These are phyloP conservation scores for Idaea aversata DNA, from an alignment of 2,888 invertebrate genomes.

Conservation along the genomic window DNA sequence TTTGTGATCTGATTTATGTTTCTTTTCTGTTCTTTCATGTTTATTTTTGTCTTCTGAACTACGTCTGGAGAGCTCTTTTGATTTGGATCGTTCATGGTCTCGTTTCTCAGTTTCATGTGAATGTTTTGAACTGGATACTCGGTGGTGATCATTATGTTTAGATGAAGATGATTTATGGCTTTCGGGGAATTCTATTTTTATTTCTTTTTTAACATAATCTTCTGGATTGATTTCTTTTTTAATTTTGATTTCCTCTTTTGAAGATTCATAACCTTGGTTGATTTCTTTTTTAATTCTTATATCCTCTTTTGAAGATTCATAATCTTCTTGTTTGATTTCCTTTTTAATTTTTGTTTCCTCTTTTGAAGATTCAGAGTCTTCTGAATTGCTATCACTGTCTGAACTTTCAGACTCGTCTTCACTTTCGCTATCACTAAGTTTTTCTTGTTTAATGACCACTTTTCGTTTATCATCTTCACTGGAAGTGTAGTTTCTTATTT, in stretches of 20 bases:
- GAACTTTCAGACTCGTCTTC: constrained; percentile 47
- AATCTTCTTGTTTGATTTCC: constrained; percentile 51
- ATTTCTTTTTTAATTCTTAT: constrained; percentile 44
- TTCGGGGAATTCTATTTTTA: constrained; percentile 46
- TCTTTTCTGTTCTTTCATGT: constrained; percentile 46
- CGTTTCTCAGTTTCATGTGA: constrained; percentile 39
- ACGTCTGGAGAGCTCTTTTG: constrained; percentile 36
- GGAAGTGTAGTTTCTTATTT: constrained; percentile 50
- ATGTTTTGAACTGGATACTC: constrained; percentile 43
- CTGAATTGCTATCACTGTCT: constrained; percentile 50
- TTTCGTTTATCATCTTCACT: constrained; percentile 51
- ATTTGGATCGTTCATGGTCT: constrained; percentile 42
- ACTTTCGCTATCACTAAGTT: constrained; percentile 40
- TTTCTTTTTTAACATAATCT: constrained; percentile 38
- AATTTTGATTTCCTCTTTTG: constrained; percentile 50
- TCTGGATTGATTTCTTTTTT: constrained; percentile 49
- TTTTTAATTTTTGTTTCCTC: constrained; percentile 50
- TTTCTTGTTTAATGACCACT: constrained; percentile 42
- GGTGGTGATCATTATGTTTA: constrained; percentile 36
- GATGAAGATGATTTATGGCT: constrained; percentile 41
- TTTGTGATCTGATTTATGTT: constrained; percentile 46
- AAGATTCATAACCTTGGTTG: constrained; percentile 57
- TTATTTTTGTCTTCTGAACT: constrained; percentile 47
- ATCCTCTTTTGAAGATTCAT: constrained; percentile 58
- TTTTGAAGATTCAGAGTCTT: constrained; percentile 54